phyloP scores from a whole-genome alignment of 2,888 invertebrate species.

The Diachrysia chrysitis region DNA sequence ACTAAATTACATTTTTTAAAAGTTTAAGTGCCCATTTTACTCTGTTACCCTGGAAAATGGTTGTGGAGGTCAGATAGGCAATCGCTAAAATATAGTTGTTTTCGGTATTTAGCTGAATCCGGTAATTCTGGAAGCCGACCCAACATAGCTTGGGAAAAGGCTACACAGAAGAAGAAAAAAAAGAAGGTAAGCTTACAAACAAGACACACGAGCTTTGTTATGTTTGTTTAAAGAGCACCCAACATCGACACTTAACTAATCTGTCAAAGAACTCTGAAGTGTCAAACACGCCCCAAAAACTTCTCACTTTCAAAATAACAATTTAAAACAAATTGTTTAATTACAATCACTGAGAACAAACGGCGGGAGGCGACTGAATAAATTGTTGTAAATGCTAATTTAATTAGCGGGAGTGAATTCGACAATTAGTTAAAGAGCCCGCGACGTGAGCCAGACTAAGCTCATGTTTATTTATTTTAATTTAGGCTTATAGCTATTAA shows the following conservation, averaged over 20 bases:
- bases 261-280: background rate
- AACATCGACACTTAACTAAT: background rate
- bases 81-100: too few species aligned
- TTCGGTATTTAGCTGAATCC: too few species aligned
- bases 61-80: too few species aligned
- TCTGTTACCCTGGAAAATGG: too few species aligned
- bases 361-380: conserved; percentile 16
- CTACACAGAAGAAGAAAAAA: too few species aligned
- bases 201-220: too few species aligned
- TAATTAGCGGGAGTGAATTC: conserved; percentile 54
- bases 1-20: too few species aligned
- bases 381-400: conserved; percentile 48
- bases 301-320: background rate
- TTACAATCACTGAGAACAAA: conserved; percentile 42
- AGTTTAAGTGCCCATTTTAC: too few species aligned
- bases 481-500: background rate
- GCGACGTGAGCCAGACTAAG: conserved; percentile 15
- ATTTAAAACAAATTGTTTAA: conserved; percentile 9
- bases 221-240: too few species aligned
- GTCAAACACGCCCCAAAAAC: conserved; percentile 1
- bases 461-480: conserved; percentile 3
- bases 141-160: too few species aligned
- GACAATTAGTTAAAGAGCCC: conserved; percentile 48
- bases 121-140: too few species aligned
- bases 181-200: too few species aligned